phyloP scores from a whole-genome alignment of 2,797 vertebrate genomes.

The Periophthalmus magnuspinnatus region DNA sequence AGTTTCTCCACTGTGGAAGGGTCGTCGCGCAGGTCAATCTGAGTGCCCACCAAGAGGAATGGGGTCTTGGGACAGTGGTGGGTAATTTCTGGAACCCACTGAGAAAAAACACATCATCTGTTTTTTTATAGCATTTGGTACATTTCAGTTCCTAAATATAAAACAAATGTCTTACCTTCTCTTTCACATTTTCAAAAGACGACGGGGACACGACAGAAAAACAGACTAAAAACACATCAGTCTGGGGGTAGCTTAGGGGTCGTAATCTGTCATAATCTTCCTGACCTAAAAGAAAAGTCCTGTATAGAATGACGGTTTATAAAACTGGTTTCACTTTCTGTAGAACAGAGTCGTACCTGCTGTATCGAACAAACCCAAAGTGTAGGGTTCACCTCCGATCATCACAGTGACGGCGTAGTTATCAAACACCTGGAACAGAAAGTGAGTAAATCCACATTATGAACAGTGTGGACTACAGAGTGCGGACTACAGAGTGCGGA shows the following conservation, averaged over 20 bases:
- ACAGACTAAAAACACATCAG: slow-evolving; percentile 97
- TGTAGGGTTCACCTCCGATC: slow-evolving; percentile 98
- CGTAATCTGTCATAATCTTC: slow-evolving; percentile 99
- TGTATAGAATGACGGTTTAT: neutral
- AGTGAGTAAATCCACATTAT: neutral
- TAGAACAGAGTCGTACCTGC: slow-evolving; percentile 88
- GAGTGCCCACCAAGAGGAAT: slow-evolving; percentile 97
- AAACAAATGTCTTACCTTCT: slow-evolving; percentile 83
- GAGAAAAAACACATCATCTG: neutral
- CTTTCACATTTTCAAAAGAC: slow-evolving; percentile 98
- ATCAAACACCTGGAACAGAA: slow-evolving; percentile 88
- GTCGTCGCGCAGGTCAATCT: slow-evolving; percentile 95
- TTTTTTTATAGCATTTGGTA: too few species aligned
- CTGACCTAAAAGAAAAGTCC: slow-evolving; percentile 81
- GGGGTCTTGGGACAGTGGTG: slow-evolving; percentile 98
- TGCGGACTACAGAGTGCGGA: slow-evolving; percentile 72
- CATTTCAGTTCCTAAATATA: neutral
- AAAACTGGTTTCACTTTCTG: too few species aligned
- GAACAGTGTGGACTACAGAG: neutral
- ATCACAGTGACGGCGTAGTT: slow-evolving; percentile 99
- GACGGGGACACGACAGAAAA: slow-evolving; percentile 98
- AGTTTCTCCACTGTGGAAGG: slow-evolving; percentile 96
- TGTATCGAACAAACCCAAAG: slow-evolving; percentile 96
- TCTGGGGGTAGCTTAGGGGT: slow-evolving; percentile 98
- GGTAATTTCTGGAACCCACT: slow-evolving; percentile 99